Percentiles rank a stretch among this genome's conserved stretches.
phyloP scores from a whole-genome alignment of 2,113 vertebrate genomes.

The Saguinus midas region DNA sequence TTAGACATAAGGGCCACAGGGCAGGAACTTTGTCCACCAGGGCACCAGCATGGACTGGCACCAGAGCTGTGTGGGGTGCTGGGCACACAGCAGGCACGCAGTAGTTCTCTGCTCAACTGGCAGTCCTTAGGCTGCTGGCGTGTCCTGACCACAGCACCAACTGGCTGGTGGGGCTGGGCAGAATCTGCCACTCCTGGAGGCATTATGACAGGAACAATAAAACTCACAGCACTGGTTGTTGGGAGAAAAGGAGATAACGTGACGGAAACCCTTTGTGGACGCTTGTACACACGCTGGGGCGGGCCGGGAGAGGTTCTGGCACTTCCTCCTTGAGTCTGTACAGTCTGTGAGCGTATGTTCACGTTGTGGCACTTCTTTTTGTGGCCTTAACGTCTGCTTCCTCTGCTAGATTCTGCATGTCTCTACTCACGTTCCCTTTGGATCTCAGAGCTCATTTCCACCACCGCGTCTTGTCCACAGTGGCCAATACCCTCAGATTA shows the following conservation, averaged over 20 bases:
- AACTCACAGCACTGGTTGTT: not conserved
- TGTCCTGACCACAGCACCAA: not conserved
- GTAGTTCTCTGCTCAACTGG: too few relatives aligned
- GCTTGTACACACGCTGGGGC: rapidly evolving
- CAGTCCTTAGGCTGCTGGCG: not conserved
- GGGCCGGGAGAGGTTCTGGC: not conserved
- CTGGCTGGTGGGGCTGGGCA: not conserved
- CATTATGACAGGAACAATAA: not conserved
- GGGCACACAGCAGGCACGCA: rapidly evolving
- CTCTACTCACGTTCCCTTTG: not conserved
- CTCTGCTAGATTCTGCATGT: not conserved
- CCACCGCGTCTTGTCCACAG: not conserved
- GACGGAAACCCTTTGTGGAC: not conserved
- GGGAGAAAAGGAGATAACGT: not conserved
- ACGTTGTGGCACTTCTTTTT: not conserved
- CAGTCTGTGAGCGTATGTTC: not conserved
- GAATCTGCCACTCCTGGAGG: not conserved
- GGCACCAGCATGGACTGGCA: too few relatives aligned
- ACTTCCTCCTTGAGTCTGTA: not conserved
- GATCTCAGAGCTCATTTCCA: too few relatives aligned
- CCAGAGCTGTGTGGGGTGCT: not conserved
- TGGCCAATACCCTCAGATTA: not conserved
- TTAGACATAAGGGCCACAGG: not conserved
- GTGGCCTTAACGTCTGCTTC: not conserved
- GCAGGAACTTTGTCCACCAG: not conserved